A percentile compares a stretch with the other conserved stretches of the same genome.
Conservation (phyloP, 2,797 vertebrate species). For the Bovichtus diacanthus region DNA sequence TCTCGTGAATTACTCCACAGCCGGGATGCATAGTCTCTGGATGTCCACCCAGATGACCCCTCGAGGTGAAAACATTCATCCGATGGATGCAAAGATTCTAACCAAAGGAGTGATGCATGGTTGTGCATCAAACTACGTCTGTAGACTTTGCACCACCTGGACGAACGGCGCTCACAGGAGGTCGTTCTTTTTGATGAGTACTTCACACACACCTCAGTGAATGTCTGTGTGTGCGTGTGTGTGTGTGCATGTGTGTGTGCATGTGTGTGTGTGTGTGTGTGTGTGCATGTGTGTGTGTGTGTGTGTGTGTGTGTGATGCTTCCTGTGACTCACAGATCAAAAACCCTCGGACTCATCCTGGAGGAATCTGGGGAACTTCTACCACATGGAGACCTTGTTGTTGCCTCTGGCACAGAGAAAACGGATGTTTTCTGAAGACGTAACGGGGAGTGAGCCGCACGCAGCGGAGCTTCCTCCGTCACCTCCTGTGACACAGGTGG, state of each 20-base stretch:
- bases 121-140: background rate
- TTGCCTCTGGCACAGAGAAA: slow-evolving; percentile 10
- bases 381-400: slow-evolving; percentile 43
- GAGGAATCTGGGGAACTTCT: slow-evolving; percentile 81
- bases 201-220: background rate
- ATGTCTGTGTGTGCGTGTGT: slow-evolving; percentile 7
- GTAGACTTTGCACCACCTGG: background rate
- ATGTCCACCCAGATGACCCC: too few species aligned
- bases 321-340: slow-evolving; percentile 82
- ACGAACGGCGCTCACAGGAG: background rate
- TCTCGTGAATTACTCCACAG: too few species aligned
- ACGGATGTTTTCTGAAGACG: slow-evolving; percentile 18
- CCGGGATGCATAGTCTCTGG: too few species aligned
- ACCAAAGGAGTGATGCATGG: too few species aligned
- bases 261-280: slow-evolving; percentile 5
- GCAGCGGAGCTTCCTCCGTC: slow-evolving; percentile 3
- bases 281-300: slow-evolving; percentile 6
- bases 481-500: background rate
- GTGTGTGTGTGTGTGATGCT: slow-evolving; percentile 37
- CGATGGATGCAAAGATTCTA: too few species aligned
- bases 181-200: background rate
- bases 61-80: too few species aligned
- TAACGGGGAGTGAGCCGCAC: background rate
- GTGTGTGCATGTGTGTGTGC: background rate
- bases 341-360: slow-evolving; percentile 67